Evolutionary conservation across 2,113 vertebrate species (phyloP), one percentile per base, ranked within the genome.

Genomic region (Myiagra hebetior): DNA sequence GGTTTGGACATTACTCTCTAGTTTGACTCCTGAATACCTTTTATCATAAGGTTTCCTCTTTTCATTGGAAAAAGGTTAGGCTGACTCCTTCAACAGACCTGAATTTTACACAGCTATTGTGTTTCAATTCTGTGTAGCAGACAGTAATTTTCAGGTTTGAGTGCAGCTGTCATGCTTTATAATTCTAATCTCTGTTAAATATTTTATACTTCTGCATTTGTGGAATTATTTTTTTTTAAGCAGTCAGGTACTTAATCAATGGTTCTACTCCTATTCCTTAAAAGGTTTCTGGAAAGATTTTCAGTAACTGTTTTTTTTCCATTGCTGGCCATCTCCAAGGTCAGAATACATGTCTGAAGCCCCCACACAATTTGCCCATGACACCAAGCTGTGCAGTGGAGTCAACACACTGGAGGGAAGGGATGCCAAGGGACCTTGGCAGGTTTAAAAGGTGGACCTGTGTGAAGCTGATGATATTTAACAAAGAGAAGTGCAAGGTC

Each of bases 321-420:
- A 15, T 19, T 68, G 6, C 12, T 91, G 16, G 3, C 33, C 19
- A 60, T 31, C 41, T 69, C 31, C 37, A 65, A 86, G 79, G 20
- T 42, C 39, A 70, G 52, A 65, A 75, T 6, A 47, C 12, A n/a
- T 2, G 28, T 87, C 52, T 89, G 44, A 59, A 7, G 39, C 50
- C 18, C 22, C 31, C 52, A 46, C 15, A 4, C 52, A 81, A 67
- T 50, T 30, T 74, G 13, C 33, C 0, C 0, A 23, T 37, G 7
- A 19, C 60, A 59, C 18, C 33, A 33, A 52, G 5, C 3, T 52
- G 13, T 20, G 37, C 0, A 1, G 15, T 21, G 37, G 23, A 59
- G 11, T 24, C 12, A 15, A 14, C 10, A 37, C 0, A 0, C 23
- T n/a, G 46, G 15, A 52, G 6, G 1, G 1, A 59, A 59, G 33